These are phyloP conservation scores for Abrostola triplasia DNA, from an alignment of 2,888 invertebrate species.

Conservation along the genomic window DNA sequence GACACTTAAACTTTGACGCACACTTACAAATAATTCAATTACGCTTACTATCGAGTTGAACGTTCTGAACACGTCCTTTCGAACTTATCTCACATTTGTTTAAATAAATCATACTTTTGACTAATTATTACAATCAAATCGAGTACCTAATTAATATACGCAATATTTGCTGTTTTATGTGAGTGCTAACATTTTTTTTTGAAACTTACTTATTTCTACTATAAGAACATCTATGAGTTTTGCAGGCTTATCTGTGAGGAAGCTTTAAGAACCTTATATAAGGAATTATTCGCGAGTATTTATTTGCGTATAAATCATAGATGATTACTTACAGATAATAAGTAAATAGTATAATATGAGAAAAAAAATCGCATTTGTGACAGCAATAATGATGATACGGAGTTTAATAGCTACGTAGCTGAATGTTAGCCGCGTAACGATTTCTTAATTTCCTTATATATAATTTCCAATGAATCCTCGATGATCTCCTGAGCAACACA, in stretches of 20 bases:
- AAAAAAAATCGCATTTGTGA: not conserved
- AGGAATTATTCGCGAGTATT: no score
- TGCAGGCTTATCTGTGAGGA: no score
- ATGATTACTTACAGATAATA: not conserved
- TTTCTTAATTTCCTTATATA: slow-evolving; percentile 7
- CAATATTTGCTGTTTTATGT: not conserved
- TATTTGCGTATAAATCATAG: no score
- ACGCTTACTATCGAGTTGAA: no score
- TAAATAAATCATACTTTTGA: not conserved
- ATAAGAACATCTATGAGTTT: no score
- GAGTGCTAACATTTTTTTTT: not conserved
- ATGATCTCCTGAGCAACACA: slow-evolving; percentile 12
- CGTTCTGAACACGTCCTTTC: not conserved
- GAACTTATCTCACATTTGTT: not conserved
- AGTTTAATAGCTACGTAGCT: not conserved
- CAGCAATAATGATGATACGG: not conserved
- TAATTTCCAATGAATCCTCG: slow-evolving; percentile 10
- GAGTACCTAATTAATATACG: not conserved
- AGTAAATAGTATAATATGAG: not conserved
- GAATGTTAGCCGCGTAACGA: slow-evolving; percentile 3
- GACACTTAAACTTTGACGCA: not conserved
- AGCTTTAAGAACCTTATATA: no score
- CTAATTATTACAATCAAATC: not conserved
- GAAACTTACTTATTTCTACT: no score
- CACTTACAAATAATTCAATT: not conserved